Percentiles rank a stretch among this genome's conserved stretches.
Conservation (phyloP, 2,888 invertebrate genomes). For the Tetanocera ferruginea region DNA sequence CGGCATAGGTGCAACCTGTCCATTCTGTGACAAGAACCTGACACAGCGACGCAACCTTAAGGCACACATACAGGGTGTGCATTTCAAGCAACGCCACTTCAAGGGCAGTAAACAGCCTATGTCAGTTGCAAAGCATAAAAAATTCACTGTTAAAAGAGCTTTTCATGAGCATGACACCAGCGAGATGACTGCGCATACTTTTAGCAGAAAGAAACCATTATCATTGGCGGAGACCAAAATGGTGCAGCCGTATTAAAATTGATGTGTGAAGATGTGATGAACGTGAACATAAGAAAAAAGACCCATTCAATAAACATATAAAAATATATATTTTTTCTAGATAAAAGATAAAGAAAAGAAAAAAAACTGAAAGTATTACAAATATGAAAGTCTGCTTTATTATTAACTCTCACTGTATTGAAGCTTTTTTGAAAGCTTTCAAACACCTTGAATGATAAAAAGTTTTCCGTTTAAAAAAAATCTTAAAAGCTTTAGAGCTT, state of each 20-base stretch:
- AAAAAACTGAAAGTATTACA: too few relatives aligned
- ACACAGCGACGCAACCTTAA: conserved; percentile 57
- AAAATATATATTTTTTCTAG: too few relatives aligned
- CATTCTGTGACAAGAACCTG: conserved; percentile 56
- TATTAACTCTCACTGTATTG: background rate
- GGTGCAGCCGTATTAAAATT: conserved; percentile 13
- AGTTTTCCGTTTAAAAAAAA: too few relatives aligned
- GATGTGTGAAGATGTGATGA: background rate
- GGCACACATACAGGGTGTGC: conserved; percentile 51
- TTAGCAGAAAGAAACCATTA: background rate
- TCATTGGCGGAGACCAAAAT: background rate
- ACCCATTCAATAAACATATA: too few relatives aligned
- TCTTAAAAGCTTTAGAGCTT: too few relatives aligned
- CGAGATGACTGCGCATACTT: background rate
- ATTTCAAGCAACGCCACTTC: conserved; percentile 19
- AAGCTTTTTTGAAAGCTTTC: background rate
- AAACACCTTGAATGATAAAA: background rate
- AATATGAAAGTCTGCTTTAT: too few relatives aligned
- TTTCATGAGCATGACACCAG: background rate
- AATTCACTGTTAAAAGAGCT: background rate
- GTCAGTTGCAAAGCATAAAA: background rate
- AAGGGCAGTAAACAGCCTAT: background rate
- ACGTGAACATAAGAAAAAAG: background rate
- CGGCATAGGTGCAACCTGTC: conserved; percentile 56
- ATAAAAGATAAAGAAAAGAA: background rate